Percentiles rank a stretch among this genome's conserved stretches.
Conservation (phyloP, 2,797 vertebrate genomes). For the Scyliorhinus canicula region DNA sequence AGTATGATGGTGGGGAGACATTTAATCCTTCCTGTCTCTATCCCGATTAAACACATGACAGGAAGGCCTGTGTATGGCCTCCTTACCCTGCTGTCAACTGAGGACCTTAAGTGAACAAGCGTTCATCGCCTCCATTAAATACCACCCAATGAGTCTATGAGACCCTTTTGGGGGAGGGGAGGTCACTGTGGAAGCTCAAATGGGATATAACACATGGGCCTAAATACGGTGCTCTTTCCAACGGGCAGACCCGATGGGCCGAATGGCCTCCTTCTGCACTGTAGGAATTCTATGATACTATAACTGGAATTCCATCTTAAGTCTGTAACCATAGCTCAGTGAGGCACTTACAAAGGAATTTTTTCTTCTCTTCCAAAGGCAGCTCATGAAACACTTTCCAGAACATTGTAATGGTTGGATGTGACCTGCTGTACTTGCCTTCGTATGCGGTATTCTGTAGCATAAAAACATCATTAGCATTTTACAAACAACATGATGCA, state of each 20-base stretch:
- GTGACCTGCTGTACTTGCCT: constrained; percentile 43
- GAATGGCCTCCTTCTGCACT: too few relatives aligned
- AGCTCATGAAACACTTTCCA: constrained; percentile 55
- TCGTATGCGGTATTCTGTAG: constrained; percentile 48
- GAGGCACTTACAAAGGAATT: constrained; percentile 52
- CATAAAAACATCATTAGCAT: neutral
- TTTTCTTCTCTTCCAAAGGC: constrained; percentile 50
- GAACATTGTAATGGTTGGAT: constrained; percentile 55
- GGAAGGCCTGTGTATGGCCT: too few relatives aligned
- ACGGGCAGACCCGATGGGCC: too few relatives aligned
- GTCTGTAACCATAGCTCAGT: neutral
- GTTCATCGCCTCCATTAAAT: too few relatives aligned
- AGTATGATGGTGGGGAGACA: too few relatives aligned
- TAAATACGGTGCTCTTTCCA: too few relatives aligned
- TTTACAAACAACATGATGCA: neutral
- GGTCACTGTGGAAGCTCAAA: neutral
- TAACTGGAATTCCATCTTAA: neutral
- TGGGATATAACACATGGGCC: neutral
- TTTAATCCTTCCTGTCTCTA: too few relatives aligned
- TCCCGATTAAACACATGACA: too few relatives aligned
- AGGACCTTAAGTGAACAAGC: too few relatives aligned
- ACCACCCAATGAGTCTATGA: neutral
- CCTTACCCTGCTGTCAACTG: too few relatives aligned
- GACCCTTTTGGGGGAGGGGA: neutral
- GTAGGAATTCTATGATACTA: too few relatives aligned